These are phyloP conservation scores for Chiloscyllium punctatum DNA, from an alignment of 2,797 vertebrate species.

Conservation along the genomic window DNA sequence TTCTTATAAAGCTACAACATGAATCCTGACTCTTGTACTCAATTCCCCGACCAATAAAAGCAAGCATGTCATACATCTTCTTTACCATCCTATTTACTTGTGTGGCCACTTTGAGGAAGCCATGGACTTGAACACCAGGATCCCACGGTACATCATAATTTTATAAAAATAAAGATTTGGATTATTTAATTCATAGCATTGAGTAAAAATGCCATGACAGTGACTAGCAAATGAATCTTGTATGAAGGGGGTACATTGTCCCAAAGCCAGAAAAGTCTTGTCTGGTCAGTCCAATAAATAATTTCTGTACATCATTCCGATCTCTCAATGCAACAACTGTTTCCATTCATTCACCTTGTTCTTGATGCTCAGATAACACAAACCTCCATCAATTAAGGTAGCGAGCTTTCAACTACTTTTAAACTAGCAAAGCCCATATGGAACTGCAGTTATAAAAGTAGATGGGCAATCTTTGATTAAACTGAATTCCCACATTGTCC, in stretches of 20 bases:
- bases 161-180: too few species aligned
- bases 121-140: too few species aligned
- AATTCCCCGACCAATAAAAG: too few species aligned
- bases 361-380: not conserved
- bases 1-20: too few species aligned
- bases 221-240: too few species aligned
- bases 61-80: too few species aligned
- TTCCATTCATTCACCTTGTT: not conserved
- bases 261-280: not conserved
- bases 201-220: not conserved
- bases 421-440: not conserved
- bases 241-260: not conserved
- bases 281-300: not conserved
- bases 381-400: not conserved
- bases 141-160: too few species aligned
- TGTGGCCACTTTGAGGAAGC: too few species aligned
- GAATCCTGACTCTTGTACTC: too few species aligned
- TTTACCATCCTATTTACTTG: too few species aligned
- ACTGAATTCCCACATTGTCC: not conserved
- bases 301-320: not conserved
- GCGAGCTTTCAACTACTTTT: not conserved
- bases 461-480: not conserved
- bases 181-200: too few species aligned
- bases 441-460: not conserved
- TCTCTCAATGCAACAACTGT: not conserved